These are phyloP conservation scores for Drosophila aldrichi DNA, from an alignment of 2,888 invertebrate species.

Conservation along the genomic window DNA sequence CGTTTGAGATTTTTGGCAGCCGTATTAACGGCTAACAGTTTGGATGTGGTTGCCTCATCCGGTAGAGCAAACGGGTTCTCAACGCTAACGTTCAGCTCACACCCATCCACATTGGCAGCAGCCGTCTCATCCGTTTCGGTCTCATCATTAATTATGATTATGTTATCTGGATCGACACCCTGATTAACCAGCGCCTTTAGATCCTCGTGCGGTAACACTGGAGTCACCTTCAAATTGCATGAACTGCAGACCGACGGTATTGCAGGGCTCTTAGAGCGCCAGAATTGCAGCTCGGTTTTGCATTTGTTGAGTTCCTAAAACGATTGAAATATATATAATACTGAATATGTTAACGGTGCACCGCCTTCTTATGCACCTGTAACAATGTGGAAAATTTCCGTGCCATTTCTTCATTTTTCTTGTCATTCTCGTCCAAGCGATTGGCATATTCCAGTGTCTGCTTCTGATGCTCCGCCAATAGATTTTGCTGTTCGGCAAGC, in stretches of 20 bases:
- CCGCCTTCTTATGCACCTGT: slow-evolving; percentile 87
- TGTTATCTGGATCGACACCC: slow-evolving; percentile 87
- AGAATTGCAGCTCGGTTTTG: slow-evolving; percentile 95
- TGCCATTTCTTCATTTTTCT: slow-evolving; percentile 95
- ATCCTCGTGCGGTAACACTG: slow-evolving; percentile 87
- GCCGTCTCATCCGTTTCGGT: slow-evolving; percentile 58
- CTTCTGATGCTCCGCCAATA: slow-evolving; percentile 90
- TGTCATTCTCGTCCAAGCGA: slow-evolving; percentile 95
- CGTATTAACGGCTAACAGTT: slow-evolving; percentile 82
- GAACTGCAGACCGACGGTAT: slow-evolving; percentile 89
- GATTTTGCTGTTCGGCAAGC: slow-evolving; percentile 91
- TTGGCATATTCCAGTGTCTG: slow-evolving; percentile 92
- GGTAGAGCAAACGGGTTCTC: slow-evolving; percentile 80
- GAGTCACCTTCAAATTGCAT: slow-evolving; percentile 88
- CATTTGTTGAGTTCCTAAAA: slow-evolving; percentile 94
- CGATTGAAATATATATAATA: slow-evolving; percentile 4
- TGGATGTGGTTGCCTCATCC: slow-evolving; percentile 83
- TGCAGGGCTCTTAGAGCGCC: slow-evolving; percentile 95
- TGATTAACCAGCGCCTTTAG: slow-evolving; percentile 88
- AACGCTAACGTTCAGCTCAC: slow-evolving; percentile 21
- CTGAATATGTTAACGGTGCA: neutral
- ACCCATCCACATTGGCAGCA: slow-evolving; percentile 55
- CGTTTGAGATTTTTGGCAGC: slow-evolving; percentile 83
- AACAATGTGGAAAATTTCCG: slow-evolving; percentile 94
- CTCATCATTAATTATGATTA: slow-evolving; percentile 83